Conservation (phyloP, 1,140 invertebrate genomes). For the Mylabris phalerata region DNA sequence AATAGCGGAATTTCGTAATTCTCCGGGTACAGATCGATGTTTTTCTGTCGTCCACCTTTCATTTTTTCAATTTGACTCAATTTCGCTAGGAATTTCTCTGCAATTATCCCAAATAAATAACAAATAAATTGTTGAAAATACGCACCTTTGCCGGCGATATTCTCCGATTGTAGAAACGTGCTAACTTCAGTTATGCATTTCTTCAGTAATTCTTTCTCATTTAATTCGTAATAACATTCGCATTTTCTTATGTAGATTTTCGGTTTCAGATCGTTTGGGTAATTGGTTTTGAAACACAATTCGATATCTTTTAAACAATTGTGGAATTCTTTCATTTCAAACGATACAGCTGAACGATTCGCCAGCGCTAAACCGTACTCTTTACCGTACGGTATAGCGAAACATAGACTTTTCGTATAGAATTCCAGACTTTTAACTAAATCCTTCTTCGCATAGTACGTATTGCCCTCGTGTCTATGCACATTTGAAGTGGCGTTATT, state of each 20-base stretch:
- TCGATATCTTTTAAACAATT: slow-evolving; percentile 35
- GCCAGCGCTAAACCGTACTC: slow-evolving; percentile 31
- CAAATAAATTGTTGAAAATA: background rate
- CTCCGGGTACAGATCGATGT: slow-evolving; percentile 16
- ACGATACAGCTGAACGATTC: slow-evolving; percentile 35
- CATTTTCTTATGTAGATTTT: slow-evolving; percentile 32
- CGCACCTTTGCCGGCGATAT: slow-evolving; percentile 27
- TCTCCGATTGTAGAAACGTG: slow-evolving; percentile 21
- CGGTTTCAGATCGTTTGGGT: slow-evolving; percentile 28
- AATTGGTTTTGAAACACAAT: slow-evolving; percentile 29
- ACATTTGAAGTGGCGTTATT: slow-evolving; percentile 21
- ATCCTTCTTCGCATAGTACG: slow-evolving; percentile 29
- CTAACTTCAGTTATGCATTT: slow-evolving; percentile 24
- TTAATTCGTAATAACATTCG: slow-evolving; percentile 30
- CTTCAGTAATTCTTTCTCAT: slow-evolving; percentile 24
- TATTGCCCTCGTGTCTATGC: slow-evolving; percentile 31
- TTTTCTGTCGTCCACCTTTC: slow-evolving; percentile 17
- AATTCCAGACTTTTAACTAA: slow-evolving; percentile 28
- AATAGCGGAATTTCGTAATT: slow-evolving; percentile 29
- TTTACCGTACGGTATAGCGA: slow-evolving; percentile 27
- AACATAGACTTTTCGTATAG: slow-evolving; percentile 34
- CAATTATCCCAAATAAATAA: slow-evolving; percentile 5
- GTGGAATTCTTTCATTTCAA: slow-evolving; percentile 33
- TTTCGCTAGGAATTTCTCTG: slow-evolving; percentile 27
- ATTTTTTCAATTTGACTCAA: slow-evolving; percentile 22